Evolutionary conservation across 92 coral and sea anemone genomes (phyloP).

Genomic region (Pocillopora meandrina): DNA sequence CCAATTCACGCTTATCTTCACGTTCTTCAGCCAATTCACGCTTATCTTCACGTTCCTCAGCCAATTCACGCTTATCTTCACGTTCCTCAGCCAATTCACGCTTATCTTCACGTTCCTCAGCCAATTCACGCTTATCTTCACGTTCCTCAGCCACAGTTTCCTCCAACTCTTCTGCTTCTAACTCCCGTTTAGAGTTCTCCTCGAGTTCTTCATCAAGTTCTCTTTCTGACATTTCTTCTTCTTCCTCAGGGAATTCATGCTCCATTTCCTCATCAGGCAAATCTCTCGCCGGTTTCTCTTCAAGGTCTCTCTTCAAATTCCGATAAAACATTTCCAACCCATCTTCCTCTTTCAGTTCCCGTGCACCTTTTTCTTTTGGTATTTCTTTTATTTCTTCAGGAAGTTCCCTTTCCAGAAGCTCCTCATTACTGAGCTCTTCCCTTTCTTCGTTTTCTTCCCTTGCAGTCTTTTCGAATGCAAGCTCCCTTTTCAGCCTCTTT

Average conservation of each 20-base stretch:
- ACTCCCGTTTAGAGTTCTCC: background rate
- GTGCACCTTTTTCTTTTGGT: background rate
- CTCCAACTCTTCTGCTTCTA: background rate
- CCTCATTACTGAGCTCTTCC: background rate
- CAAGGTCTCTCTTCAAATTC: background rate
- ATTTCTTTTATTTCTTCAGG: constrained; percentile 3
- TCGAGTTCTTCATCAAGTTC: background rate
- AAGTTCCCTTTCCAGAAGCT: background rate
- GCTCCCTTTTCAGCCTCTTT: constrained; percentile 25
- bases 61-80: background rate
- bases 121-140: background rate
- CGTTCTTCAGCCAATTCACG: background rate
- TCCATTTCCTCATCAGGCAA: constrained; percentile 12
- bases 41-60: background rate
- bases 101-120: background rate
- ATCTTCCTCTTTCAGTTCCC: background rate
- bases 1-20: background rate
- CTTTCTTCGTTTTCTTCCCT: background rate
- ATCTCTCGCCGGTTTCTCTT: constrained; percentile 9
- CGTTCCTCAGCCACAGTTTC: background rate
- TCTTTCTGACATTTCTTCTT: background rate
- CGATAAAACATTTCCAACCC: background rate
- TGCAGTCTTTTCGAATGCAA: background rate
- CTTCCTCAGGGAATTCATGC: constrained; percentile 12
- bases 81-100: background rate